Evolutionary conservation across 2,888 invertebrate genomes (phyloP), one percentile per base, ranked within the genome.

Genomic region (Orthosia gothica): DNA sequence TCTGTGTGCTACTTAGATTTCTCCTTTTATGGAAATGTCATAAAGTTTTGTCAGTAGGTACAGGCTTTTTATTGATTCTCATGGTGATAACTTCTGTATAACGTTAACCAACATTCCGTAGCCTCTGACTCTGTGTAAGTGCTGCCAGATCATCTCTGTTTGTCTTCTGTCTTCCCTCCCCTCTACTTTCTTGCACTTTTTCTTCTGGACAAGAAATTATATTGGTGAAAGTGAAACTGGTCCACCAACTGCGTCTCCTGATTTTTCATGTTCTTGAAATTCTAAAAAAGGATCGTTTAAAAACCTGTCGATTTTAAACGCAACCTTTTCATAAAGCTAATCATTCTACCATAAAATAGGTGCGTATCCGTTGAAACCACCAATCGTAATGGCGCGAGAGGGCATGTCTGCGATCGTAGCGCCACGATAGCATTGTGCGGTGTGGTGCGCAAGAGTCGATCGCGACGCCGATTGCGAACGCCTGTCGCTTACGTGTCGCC

Each of bases 401-500:
- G 90, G 93, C 94, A 93, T 95, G 95, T 95, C 92, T 88, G 92
- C 93, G 96, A 96, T 96, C 91, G 93, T 93, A 93, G 93, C 93
- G 92, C 92, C 91, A 91, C 94, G 96, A 96, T 96, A 96, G 95
- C 94, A 96, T 96, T 96, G 96, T 96, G 94, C 92, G 92, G 93
- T 88, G 91, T 88, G 87, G 90, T 89, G 91, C 90, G 93, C 93
- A 89, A 89, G 93, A 94, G 93, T 93, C 93, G 96, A 96, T 96
- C 91, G 94, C 94, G 93, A 91, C 93, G 93, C 91, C 94, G 95
- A 96, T 96, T 94, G 93, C 93, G 91, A 89, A 89, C 91, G 93
- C 92, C 96, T 96, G 96, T 96, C 96, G 95, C 95, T 96, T 95
- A 95, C 93, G 92, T 94, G 96, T 96, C 96, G 95, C 94, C 93